Evolutionary conservation across 2,113 vertebrate genomes (phyloP).

Genomic region (Naja naja): DNA sequence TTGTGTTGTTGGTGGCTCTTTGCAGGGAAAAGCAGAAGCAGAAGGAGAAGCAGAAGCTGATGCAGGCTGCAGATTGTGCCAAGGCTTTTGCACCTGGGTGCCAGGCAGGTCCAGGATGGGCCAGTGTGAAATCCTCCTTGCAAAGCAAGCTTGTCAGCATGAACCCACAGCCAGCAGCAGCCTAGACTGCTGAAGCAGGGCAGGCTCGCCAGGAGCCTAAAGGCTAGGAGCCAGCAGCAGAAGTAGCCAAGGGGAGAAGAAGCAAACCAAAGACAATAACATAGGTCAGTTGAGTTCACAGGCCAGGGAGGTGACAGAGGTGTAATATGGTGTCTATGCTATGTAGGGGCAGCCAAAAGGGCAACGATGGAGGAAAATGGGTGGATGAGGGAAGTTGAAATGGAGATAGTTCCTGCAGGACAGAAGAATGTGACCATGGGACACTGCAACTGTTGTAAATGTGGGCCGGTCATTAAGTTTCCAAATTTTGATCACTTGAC

Average conservation of each 20-base stretch:
- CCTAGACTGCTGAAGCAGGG: neutral
- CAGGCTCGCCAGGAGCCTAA: neutral
- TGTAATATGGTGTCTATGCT: neutral
- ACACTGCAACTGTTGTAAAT: neutral
- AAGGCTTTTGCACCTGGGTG: neutral
- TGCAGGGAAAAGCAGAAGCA: neutral
- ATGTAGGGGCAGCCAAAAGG: neutral
- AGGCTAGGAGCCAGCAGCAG: neutral
- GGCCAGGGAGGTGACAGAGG: neutral
- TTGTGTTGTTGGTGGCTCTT: neutral
- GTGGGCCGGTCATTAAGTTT: neutral
- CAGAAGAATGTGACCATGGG: neutral
- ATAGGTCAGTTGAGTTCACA: neutral
- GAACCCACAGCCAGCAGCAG: neutral
- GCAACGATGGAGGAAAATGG: neutral
- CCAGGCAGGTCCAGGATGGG: neutral
- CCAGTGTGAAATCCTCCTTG: neutral
- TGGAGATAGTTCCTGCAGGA: neutral
- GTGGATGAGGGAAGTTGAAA: neutral
- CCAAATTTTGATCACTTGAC: neutral
- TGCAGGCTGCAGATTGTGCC: neutral
- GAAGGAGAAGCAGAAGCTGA: neutral
- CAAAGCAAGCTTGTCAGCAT: neutral
- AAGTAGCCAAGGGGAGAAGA: neutral
- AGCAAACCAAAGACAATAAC: neutral